Base-by-base conservation (phyloP, 2,113 vertebrate species). In the Dolichallabes microphthalmus region DNA sequence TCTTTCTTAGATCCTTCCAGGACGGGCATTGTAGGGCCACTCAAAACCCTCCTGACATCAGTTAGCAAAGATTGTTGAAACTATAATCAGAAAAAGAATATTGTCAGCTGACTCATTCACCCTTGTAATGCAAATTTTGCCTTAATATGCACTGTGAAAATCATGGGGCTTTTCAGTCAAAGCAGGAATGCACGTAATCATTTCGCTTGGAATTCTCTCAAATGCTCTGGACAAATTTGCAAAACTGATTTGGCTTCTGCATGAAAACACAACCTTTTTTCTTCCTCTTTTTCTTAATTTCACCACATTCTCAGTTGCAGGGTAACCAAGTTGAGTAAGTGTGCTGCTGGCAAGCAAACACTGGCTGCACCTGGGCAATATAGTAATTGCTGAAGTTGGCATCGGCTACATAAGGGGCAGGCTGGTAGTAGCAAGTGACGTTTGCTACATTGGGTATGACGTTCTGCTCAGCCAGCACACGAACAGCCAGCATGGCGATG, bases 341-440 rank as follows among this genome's bases (percentile, higher is more conserved):
- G 88, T 97, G 96, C 89, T 97, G 97, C 93, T 98, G 97, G 94
- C 97, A 99, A 8, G 97, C 94, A 88, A 99, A 99, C 89, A 99
- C 93, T 10, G 98, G 97, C 95, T 99, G 98, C 82, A 99, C 97
- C 94, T 98, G 98, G 39, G 98, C 98, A 88, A 99, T 97, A 89
- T 99, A 99, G 91, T 99, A 99, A 96, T 98, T 99, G 94, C 96
- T 99, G 93, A 99, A 99, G 94, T 99, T 99, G 91, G 96, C 96
- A 91, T 99, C 97, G 90, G 97, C 95, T 92, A 99, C 98, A 39
- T 99, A 99, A 2, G 98, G 97, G 87, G 98, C 98, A 1, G 98
- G 98, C 92, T 99, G 98, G 94, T 99, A 99, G 93, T 98, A 99
- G 92, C 98, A 99, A 84, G 98, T 99, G 89, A 99, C 98, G 87